Evolutionary conservation across 2,888 invertebrate genomes (phyloP), one percentile per base, ranked within the genome.

Genomic region (Linnaemya vulpina): DNA sequence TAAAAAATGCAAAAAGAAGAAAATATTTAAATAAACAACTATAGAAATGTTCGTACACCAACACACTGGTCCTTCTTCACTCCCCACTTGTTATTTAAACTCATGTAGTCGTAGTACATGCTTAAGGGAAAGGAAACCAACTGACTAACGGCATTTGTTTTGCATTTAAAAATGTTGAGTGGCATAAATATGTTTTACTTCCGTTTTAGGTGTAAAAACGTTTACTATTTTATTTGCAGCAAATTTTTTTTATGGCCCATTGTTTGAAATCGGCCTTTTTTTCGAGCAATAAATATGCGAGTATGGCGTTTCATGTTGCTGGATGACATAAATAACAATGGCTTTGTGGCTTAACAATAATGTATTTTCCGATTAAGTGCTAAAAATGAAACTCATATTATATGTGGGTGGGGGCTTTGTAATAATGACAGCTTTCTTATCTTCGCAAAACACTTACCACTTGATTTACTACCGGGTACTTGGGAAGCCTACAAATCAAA

Each of bases 201-300:
- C 82, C 82, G 82, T 76, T 82, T 82, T 10, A 77, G 76, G 82
- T 71, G 76, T 82, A 82, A 77, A 82, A 77, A 58, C 71, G 49
- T 77, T 77, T 82, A 71, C 76, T 55, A 71, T 67, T 83, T 73
- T 74, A 30, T 70, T 80, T 49, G 62, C 60, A 60, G 51, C 46
- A 68, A 49, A 38, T 38, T 60, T 53, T 62, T 70, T 62, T 78
- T 63, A 70, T 43, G 22, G 35, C n/a, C 67, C 55, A 55, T 58
- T 67, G 22, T 76, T 58, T 38, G 11, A 13, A 25, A 43, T 17
- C 40, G 35, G 38, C 67, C 58, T 46, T 38, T 76, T 35, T 58
- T 55, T 53, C 20, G 17, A 67, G 13, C 25, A 11, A 30, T 43
- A 65, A 30, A 76, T 10, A 55, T 3, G 25, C 17, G n/a, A 8